phyloP scores from a whole-genome alignment of 2,888 invertebrate genomes.

The Acleris sparsana region DNA sequence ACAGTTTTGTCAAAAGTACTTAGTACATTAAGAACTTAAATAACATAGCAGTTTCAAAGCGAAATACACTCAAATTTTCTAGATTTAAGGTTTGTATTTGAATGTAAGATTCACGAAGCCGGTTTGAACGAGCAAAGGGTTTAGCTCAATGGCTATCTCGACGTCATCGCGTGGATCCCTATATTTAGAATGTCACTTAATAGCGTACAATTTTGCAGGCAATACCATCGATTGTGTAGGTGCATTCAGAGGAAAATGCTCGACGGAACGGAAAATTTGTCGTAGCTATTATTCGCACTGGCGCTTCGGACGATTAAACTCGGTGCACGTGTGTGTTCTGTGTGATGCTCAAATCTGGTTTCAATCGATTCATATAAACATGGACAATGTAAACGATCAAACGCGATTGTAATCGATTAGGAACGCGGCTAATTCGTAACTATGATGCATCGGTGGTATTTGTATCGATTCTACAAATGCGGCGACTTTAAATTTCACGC shows the following conservation, averaged over 20 bases:
- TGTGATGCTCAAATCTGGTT: slow-evolving; percentile 50
- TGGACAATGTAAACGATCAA: slow-evolving; percentile 24
- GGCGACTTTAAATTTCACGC: not conserved
- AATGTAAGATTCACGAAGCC: slow-evolving; percentile 39
- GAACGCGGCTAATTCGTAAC: not conserved
- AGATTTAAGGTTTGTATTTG: slow-evolving; percentile 44
- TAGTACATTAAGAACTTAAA: slow-evolving; percentile 42
- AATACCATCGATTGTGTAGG: slow-evolving; percentile 77
- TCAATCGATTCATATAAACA: slow-evolving; percentile 40
- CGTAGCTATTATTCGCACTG: slow-evolving; percentile 77
- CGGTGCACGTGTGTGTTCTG: slow-evolving; percentile 60
- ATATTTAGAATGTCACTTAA: slow-evolving; percentile 81
- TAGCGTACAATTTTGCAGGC: slow-evolving; percentile 78
- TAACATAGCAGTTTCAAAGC: slow-evolving; percentile 24
- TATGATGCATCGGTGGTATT: not conserved
- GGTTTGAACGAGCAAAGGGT: slow-evolving; percentile 60
- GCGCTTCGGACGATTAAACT: slow-evolving; percentile 77
- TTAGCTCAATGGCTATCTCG: slow-evolving; percentile 61
- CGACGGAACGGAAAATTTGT: slow-evolving; percentile 80
- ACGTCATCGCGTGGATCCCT: slow-evolving; percentile 68
- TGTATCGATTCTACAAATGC: not conserved
- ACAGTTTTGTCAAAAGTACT: slow-evolving; percentile 46
- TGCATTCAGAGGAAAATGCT: slow-evolving; percentile 81
- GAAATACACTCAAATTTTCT: slow-evolving; percentile 23
- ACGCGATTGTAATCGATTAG: slow-evolving; percentile 11